A percentile compares a stretch with the other conserved stretches of the same genome.
Evolutionary conservation across 1,140 invertebrate genomes (phyloP).

Genomic region (Pogonus chalceus): DNA sequence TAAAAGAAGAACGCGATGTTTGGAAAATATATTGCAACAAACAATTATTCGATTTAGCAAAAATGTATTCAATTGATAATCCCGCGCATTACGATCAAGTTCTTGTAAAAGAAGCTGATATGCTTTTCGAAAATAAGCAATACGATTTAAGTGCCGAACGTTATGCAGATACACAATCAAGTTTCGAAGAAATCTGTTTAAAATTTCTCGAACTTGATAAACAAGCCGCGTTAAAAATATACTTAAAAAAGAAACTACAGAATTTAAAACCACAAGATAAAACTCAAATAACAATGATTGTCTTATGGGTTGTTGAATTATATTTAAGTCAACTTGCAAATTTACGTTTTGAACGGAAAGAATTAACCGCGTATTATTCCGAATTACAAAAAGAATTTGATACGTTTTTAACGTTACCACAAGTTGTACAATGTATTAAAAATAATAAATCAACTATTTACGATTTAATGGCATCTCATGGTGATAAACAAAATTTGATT

Average conservation of each 20-base stretch:
- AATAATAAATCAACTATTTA: constrained; percentile 76
- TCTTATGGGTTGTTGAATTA: constrained; percentile 88
- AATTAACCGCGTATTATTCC: constrained; percentile 45
- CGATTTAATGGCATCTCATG: constrained; percentile 84
- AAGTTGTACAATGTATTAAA: constrained; percentile 61
- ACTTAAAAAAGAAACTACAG: constrained; percentile 60
- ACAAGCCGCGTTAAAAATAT: constrained; percentile 77
- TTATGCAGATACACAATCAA: constrained; percentile 81
- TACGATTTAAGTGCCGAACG: constrained; percentile 77
- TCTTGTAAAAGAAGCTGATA: constrained; percentile 79
- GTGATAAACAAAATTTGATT: constrained; percentile 81
- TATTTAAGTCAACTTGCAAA: constrained; percentile 77
- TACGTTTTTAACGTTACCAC: constrained; percentile 51
- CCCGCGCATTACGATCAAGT: constrained; percentile 73
- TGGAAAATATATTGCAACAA: constrained; percentile 85
- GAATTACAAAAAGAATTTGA: constrained; percentile 75
- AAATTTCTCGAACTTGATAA: constrained; percentile 82
- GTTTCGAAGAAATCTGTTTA: constrained; percentile 88
- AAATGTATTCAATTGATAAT: constrained; percentile 67
- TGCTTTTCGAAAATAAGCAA: constrained; percentile 68
- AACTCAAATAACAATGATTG: constrained; percentile 82
- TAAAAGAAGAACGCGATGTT: constrained; percentile 75
- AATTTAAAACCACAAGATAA: constrained; percentile 50
- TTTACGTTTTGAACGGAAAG: constrained; percentile 48
- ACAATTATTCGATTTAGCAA: constrained; percentile 79